Evolutionary conservation across 2,888 invertebrate genomes (phyloP).

Genomic region (Drosophila pegasa): DNA sequence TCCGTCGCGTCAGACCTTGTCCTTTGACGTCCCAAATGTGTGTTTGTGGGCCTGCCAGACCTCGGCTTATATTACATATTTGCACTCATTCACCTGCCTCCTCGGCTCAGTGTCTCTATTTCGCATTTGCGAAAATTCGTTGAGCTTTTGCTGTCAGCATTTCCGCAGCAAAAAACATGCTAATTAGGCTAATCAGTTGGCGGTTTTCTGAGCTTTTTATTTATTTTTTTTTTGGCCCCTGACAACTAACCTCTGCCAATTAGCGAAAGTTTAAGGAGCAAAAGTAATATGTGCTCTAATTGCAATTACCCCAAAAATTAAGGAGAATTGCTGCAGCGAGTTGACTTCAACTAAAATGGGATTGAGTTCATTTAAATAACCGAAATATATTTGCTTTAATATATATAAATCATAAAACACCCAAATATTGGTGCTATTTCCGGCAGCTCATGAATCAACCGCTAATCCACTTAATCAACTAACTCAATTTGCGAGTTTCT

Average conservation of each 20-base stretch:
- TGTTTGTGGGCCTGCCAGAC: constrained; percentile 1
- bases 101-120: neutral
- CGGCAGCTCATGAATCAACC: constrained; percentile 5
- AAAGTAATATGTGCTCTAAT: constrained; percentile 15
- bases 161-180: constrained; percentile 24
- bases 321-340: no score
- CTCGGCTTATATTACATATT: constrained; percentile 39
- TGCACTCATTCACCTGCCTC: constrained; percentile 2
- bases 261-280: constrained; percentile 22
- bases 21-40: constrained; percentile 34
- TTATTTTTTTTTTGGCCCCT: neutral
- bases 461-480: constrained; percentile 21
- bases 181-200: constrained; percentile 53
- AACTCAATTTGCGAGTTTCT: constrained; percentile 30
- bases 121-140: constrained; percentile 3
- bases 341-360: neutral
- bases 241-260: constrained; percentile 13
- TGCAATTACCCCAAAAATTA: neutral
- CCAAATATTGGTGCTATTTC: neutral
- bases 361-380: neutral
- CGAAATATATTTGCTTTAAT: neutral
- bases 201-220: constrained; percentile 1
- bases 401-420: neutral
- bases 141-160: constrained; percentile 16
- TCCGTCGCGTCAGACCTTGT: constrained; percentile 15